phyloP scores from a whole-genome alignment of 2,113 vertebrate genomes.

The Eira barbara region DNA sequence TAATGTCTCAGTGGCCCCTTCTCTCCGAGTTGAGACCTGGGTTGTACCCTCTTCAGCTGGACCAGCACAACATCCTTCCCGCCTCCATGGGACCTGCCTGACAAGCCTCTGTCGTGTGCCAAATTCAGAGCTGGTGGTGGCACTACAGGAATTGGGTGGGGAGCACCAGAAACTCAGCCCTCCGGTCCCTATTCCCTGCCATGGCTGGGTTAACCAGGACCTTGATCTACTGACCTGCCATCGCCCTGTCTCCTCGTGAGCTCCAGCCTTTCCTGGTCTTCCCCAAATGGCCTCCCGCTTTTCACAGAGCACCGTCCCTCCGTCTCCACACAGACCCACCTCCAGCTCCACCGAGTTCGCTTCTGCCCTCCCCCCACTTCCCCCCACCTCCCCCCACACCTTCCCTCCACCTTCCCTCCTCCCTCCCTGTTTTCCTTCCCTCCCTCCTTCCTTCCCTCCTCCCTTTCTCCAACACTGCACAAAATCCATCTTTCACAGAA shows the following conservation, averaged over 20 bases:
- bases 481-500: background rate
- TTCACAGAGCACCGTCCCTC: background rate
- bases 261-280: background rate
- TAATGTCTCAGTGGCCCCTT: background rate
- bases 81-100: fast-evolving
- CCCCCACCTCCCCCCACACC: fast-evolving
- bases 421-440: background rate
- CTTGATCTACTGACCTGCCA: background rate
- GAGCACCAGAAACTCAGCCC: background rate
- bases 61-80: too few species aligned
- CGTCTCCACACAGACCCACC: background rate
- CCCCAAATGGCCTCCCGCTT: background rate
- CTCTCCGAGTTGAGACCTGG: fast-evolving
- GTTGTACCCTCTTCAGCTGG: background rate
- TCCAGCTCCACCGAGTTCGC: background rate
- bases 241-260: fast-evolving
- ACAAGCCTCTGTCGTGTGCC: background rate
- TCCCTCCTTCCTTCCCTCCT: background rate
- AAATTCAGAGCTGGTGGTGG: fast-evolving
- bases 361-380: background rate
- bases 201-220: fast-evolving
- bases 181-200: too few species aligned
- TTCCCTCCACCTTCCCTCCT: fast-evolving
- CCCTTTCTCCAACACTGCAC: background rate
- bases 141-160: fast-evolving